These are phyloP conservation scores for Cerceris ruficornis DNA, from an alignment of 2,888 invertebrate species.

Conservation along the genomic window DNA sequence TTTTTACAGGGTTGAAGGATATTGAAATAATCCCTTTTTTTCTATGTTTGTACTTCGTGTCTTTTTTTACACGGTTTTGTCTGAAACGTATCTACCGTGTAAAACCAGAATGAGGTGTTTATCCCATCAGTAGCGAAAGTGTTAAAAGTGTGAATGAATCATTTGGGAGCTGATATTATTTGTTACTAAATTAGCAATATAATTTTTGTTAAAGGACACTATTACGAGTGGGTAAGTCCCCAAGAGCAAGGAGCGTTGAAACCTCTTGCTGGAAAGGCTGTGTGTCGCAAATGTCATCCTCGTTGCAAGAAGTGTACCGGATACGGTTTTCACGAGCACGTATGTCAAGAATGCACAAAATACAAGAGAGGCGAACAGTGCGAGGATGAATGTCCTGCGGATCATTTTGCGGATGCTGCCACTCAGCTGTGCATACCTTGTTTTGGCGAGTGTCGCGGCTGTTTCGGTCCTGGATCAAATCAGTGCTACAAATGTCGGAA, in stretches of 20 bases:
- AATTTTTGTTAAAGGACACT: constrained; percentile 84
- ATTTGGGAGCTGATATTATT: neutral
- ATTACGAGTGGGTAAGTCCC: constrained; percentile 92
- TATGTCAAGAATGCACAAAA: constrained; percentile 93
- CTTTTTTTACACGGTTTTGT: too few relatives aligned
- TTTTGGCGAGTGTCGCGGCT: constrained; percentile 92
- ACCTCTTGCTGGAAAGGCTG: constrained; percentile 91
- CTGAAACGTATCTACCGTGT: too few relatives aligned
- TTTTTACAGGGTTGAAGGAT: too few relatives aligned
- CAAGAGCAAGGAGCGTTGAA: constrained; percentile 88
- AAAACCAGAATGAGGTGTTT: too few relatives aligned
- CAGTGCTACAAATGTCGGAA: constrained; percentile 91
- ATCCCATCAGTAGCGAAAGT: too few relatives aligned
- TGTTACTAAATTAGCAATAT: neutral
- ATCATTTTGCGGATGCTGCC: constrained; percentile 91
- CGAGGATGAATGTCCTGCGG: constrained; percentile 93
- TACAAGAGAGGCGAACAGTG: constrained; percentile 95
- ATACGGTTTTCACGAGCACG: constrained; percentile 92
- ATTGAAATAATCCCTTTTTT: too few relatives aligned
- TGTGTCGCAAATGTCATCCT: constrained; percentile 95
- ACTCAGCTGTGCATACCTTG: constrained; percentile 89
- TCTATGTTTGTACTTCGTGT: too few relatives aligned
- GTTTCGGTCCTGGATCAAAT: constrained; percentile 89
- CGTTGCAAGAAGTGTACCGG: constrained; percentile 94
- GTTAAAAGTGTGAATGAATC: too few relatives aligned